Evolutionary conservation across 2,797 vertebrate species (phyloP).

Genomic region (Iguana delicatissima): DNA sequence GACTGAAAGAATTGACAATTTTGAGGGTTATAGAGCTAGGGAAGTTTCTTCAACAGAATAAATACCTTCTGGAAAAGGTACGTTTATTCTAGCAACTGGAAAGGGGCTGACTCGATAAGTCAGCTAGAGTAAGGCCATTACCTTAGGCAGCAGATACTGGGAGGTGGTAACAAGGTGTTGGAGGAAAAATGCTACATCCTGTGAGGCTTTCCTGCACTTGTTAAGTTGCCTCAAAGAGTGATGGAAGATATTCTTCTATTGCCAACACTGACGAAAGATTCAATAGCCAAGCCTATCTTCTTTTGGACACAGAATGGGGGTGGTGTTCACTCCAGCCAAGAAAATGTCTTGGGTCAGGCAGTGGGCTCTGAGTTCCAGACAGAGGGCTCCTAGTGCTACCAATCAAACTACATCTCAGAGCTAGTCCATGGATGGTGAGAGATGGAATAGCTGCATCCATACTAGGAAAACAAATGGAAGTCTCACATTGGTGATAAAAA

Average conservation of each 20-base stretch:
- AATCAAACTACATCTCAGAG: not conserved
- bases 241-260: not conserved
- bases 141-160: not conserved
- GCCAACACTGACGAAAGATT: not conserved
- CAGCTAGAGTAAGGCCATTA: not conserved
- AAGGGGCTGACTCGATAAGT: not conserved
- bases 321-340: not conserved
- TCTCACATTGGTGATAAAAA: not conserved
- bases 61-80: not conserved
- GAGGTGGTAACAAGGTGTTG: not conserved
- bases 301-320: not conserved
- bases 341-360: not conserved
- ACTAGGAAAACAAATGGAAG: not conserved
- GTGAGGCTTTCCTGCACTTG: not conserved
- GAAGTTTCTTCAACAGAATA: not conserved
- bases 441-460: too few species aligned
- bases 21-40: not conserved
- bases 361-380: not conserved
- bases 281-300: not conserved
- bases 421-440: not conserved
- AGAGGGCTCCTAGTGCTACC: not conserved
- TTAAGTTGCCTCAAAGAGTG: not conserved
- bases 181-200: not conserved
- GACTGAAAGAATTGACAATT: too few species aligned
- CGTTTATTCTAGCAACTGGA: not conserved